phyloP scores from a whole-genome alignment of 2,888 invertebrate species.

The Drosophila antonietae region DNA sequence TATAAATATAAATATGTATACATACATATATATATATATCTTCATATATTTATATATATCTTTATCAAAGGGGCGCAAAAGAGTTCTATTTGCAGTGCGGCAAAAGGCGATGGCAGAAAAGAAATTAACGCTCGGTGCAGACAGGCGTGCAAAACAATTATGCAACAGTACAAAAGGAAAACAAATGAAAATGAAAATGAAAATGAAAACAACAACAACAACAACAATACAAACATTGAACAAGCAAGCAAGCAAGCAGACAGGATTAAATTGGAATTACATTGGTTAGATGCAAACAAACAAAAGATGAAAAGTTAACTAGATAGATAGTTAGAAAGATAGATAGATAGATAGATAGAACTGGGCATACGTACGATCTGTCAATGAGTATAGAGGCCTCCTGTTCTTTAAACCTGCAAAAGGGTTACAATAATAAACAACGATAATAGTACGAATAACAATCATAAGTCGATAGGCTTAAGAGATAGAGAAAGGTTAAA shows the following conservation, averaged over 20 bases:
- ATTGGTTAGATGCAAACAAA: background rate
- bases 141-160: slow-evolving; percentile 5
- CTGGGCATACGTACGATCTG: slow-evolving; percentile 85
- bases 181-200: slow-evolving; percentile 16
- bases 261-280: slow-evolving; percentile 10
- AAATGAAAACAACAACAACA: slow-evolving; percentile 25
- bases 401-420: slow-evolving; percentile 85
- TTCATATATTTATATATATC: background rate
- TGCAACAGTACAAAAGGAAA: background rate
- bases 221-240: slow-evolving; percentile 29
- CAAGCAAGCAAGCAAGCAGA: slow-evolving; percentile 19
- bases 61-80: background rate
- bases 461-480: slow-evolving; percentile 54
- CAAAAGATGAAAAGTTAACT: slow-evolving; percentile 11
- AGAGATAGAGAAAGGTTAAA: slow-evolving; percentile 16
- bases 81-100: slow-evolving; percentile 10
- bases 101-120: slow-evolving; percentile 10
- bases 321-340: background rate
- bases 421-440: slow-evolving; percentile 82
- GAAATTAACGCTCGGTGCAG: slow-evolving; percentile 3
- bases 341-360: slow-evolving; percentile 39
- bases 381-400: slow-evolving; percentile 85
- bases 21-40: background rate
- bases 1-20: background rate
- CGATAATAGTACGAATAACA: slow-evolving; percentile 73